Conservation (phyloP, 2,888 invertebrate genomes). For the Mythimna albipuncta region DNA sequence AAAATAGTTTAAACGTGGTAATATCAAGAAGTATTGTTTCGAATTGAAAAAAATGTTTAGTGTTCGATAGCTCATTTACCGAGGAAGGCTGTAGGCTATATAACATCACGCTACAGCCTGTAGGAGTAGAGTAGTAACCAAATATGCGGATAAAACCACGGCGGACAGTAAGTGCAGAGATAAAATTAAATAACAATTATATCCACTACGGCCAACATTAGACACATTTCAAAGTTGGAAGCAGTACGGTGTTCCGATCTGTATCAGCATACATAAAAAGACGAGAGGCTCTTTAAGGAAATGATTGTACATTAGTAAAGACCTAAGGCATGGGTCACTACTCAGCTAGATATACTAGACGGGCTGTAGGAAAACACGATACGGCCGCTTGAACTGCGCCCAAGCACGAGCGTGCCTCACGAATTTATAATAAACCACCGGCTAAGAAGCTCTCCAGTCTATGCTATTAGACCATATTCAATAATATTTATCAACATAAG, state of each 20-base stretch:
- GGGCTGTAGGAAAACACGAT: constrained; percentile 55
- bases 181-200: background rate
- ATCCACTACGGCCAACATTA: background rate
- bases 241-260: constrained; percentile 17
- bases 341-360: constrained; percentile 49
- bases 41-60: too few species aligned
- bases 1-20: too few species aligned
- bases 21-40: too few species aligned
- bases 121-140: too few species aligned
- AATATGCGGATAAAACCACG: too few species aligned
- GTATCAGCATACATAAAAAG: constrained; percentile 26
- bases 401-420: constrained; percentile 71
- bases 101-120: too few species aligned
- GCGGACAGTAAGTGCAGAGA: too few species aligned
- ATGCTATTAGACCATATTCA: constrained; percentile 20
- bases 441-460: constrained; percentile 64
- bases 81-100: too few species aligned
- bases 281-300: constrained; percentile 38
- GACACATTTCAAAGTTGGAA: constrained; percentile 10
- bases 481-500: background rate
- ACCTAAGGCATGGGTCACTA: constrained; percentile 51
- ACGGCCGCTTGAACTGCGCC: constrained; percentile 59
- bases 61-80: too few species aligned
- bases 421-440: constrained; percentile 74
- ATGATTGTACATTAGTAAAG: constrained; percentile 47